Percentiles rank a stretch among this genome's conserved stretches.
These are phyloP conservation scores for Clivina fossor DNA, from an alignment of 2,888 invertebrate species.

Conservation along the genomic window DNA sequence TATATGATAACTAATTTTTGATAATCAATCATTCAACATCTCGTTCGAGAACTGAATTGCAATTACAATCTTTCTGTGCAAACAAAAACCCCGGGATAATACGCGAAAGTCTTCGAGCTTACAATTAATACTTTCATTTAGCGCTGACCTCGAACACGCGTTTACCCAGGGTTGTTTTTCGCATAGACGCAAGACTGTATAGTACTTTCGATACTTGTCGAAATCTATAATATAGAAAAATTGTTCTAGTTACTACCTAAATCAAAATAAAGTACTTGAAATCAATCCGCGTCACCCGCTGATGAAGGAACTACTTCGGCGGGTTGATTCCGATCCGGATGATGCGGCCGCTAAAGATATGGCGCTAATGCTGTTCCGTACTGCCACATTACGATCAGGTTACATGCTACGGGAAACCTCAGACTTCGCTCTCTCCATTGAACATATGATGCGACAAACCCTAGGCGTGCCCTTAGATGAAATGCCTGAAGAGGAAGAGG, in stretches of 20 bases:
- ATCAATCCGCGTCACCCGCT: conserved; percentile 97
- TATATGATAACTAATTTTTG: too few relatives aligned
- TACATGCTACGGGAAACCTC: conserved; percentile 85
- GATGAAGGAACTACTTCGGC: conserved; percentile 83
- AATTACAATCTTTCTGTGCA: too few relatives aligned
- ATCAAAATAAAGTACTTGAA: conserved; percentile 96
- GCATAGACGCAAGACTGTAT: too few relatives aligned
- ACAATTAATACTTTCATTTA: too few relatives aligned
- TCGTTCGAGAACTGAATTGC: too few relatives aligned
- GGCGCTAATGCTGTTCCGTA: conserved; percentile 87
- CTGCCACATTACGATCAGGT: conserved; percentile 92
- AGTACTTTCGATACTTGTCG: too few relatives aligned
- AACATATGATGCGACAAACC: conserved; percentile 81
- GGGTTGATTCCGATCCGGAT: conserved; percentile 75
- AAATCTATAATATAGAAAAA: not conserved
- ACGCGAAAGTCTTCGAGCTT: too few relatives aligned
- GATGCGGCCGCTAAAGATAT: conserved; percentile 80
- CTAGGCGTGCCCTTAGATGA: conserved; percentile 79
- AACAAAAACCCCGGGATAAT: too few relatives aligned
- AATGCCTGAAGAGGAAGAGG: conserved; percentile 55
- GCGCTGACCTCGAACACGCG: too few relatives aligned
- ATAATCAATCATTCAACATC: too few relatives aligned
- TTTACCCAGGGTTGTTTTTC: too few relatives aligned
- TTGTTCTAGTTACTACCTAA: conserved; percentile 68
- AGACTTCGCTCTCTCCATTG: conserved; percentile 88